Conservation (phyloP, 2,888 invertebrate genomes). For the Sminthurides aquaticus region DNA sequence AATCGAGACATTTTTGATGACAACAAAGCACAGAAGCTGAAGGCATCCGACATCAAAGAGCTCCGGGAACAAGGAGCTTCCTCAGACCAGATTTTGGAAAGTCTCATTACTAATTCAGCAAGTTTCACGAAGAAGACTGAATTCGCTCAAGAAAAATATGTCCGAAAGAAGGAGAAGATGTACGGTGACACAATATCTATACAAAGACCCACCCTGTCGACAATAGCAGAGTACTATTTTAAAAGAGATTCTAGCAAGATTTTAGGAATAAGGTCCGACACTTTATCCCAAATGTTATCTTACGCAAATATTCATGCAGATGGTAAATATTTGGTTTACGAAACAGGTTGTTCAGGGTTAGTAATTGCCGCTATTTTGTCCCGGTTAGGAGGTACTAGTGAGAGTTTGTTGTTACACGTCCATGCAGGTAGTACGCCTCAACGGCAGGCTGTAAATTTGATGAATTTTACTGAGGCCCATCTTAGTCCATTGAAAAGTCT, state of each 20-base stretch:
- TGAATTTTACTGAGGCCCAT: conserved; percentile 70
- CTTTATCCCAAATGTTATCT: conserved; percentile 78
- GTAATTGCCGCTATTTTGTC: conserved; percentile 74
- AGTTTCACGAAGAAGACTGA: conserved; percentile 86
- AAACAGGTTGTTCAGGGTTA: conserved; percentile 80
- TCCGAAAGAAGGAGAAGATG: conserved; percentile 90
- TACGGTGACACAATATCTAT: conserved; percentile 78
- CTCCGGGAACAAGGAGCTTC: conserved; percentile 67
- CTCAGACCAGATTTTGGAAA: conserved; percentile 75
- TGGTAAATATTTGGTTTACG: conserved; percentile 70
- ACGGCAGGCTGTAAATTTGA: conserved; percentile 64
- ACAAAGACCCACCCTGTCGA: conserved; percentile 67
- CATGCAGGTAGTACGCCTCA: conserved; percentile 75
- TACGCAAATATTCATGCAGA: conserved; percentile 70
- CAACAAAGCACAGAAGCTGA: conserved; percentile 71
- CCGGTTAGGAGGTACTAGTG: conserved; percentile 50
- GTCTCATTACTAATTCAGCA: conserved; percentile 80
- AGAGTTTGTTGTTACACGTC: conserved; percentile 63
- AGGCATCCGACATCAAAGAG: conserved; percentile 71
- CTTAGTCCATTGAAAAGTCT: conserved; percentile 63
- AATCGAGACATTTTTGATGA: conserved; percentile 76
- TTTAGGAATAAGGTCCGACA: conserved; percentile 70
- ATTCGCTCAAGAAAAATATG: conserved; percentile 79
- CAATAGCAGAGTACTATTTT: conserved; percentile 78
- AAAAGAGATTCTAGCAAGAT: conserved; percentile 68